phyloP scores from a whole-genome alignment of 2,113 vertebrate genomes.

The Cebidichthys violaceus region DNA sequence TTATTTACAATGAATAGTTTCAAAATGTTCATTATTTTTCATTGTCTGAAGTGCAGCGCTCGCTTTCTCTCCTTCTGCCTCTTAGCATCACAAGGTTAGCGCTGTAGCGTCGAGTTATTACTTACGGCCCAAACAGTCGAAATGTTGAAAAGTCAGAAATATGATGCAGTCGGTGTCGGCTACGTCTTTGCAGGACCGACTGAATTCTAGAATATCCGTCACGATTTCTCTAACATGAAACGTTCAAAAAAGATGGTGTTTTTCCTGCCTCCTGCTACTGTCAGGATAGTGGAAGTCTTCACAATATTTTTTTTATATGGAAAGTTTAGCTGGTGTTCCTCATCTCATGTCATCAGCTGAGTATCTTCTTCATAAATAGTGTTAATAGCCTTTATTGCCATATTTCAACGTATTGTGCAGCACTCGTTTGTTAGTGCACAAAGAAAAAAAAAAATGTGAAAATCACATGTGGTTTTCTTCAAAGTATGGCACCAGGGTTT shows the following conservation, averaged over 20 bases:
- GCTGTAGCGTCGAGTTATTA: background rate
- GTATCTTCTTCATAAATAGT: background rate
- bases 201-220: background rate
- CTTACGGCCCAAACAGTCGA: too few relatives aligned
- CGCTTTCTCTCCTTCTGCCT: background rate
- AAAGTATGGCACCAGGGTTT: background rate
- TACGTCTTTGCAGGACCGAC: background rate
- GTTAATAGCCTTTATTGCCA: background rate
- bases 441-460: slow-evolving; percentile 14
- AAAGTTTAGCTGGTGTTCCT: background rate
- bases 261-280: background rate
- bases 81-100: background rate
- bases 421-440: background rate
- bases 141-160: too few relatives aligned
- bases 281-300: background rate
- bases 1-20: slow-evolving; percentile 3
- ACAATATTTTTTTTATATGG: background rate
- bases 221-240: background rate
- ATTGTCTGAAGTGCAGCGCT: background rate
- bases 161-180: too few relatives aligned
- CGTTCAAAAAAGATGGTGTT: background rate
- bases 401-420: background rate
- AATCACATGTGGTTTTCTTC: background rate
- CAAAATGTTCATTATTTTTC: background rate
- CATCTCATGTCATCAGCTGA: background rate